Evolutionary conservation across 1,140 invertebrate species (phyloP).

Genomic region (Papilio aristodemus): DNA sequence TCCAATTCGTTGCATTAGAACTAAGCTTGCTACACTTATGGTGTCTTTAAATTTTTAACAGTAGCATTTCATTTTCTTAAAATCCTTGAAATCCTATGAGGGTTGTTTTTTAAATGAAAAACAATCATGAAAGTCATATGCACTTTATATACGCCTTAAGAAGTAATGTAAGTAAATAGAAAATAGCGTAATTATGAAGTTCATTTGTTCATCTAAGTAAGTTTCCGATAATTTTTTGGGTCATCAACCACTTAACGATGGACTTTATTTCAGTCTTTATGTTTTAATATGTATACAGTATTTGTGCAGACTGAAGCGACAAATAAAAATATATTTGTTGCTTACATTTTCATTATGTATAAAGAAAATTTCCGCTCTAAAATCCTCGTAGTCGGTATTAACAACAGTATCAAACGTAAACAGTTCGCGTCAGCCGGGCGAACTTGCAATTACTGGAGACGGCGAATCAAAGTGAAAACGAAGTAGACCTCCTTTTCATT

Average conservation of each 20-base stretch:
- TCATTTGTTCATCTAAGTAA: no score
- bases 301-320: neutral
- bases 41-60: neutral
- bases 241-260: no score
- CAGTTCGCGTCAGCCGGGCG: neutral
- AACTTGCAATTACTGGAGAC: conserved; percentile 8
- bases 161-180: no score
- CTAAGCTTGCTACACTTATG: neutral
- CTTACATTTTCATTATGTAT: neutral
- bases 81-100: no score
- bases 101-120: no score
- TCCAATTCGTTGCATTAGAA: conserved; percentile 24
- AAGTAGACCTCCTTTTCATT: conserved; percentile 9
- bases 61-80: neutral
- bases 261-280: no score
- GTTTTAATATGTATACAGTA: neutral
- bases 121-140: no score
- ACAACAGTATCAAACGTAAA: neutral
- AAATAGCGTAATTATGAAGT: no score
- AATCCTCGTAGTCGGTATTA: neutral
- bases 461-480: neutral
- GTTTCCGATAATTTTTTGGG: no score
- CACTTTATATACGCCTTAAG: no score
- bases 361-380: neutral
- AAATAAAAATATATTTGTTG: neutral